phyloP scores from a whole-genome alignment of 2,113 vertebrate species.

The Limnothrissa miodon region DNA sequence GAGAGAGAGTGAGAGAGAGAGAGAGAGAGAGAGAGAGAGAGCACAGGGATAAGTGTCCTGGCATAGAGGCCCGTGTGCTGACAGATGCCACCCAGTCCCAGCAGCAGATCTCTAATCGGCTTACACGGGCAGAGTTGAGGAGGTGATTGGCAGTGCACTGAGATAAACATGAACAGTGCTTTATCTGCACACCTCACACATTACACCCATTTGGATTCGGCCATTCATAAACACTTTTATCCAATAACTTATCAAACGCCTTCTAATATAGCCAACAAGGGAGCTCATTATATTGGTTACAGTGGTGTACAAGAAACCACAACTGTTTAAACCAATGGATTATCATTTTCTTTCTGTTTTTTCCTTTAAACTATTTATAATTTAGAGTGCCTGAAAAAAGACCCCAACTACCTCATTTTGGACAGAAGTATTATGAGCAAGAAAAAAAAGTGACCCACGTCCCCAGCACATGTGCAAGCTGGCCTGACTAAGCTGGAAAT shows the following conservation, averaged over 20 bases:
- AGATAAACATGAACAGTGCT: slow-evolving; percentile 48
- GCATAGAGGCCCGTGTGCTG: slow-evolving; percentile 52
- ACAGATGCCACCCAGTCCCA: slow-evolving; percentile 74
- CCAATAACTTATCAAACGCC: neutral
- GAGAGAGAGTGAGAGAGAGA: neutral
- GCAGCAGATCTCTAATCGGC: slow-evolving; percentile 74
- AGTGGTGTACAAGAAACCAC: no score
- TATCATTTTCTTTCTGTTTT: no score
- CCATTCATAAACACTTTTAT: neutral
- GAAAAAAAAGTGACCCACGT: neutral
- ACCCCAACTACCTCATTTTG: neutral
- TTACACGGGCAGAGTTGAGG: slow-evolving; percentile 71
- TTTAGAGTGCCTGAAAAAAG: neutral
- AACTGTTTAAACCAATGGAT: no score
- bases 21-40: slow-evolving; percentile 28
- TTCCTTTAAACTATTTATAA: no score
- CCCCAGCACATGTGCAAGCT: neutral
- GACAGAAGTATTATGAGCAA: neutral
- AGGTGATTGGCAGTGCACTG: slow-evolving; percentile 63
- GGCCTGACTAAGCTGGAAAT: slow-evolving; percentile 21
- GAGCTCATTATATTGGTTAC: no score
- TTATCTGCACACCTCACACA: neutral
- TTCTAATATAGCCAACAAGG: no score
- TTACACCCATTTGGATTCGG: neutral
- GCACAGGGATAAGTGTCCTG: slow-evolving; percentile 38